These are phyloP conservation scores for Scaptomyza cyrtandrae DNA, from an alignment of 2,888 invertebrate species.

Conservation along the genomic window DNA sequence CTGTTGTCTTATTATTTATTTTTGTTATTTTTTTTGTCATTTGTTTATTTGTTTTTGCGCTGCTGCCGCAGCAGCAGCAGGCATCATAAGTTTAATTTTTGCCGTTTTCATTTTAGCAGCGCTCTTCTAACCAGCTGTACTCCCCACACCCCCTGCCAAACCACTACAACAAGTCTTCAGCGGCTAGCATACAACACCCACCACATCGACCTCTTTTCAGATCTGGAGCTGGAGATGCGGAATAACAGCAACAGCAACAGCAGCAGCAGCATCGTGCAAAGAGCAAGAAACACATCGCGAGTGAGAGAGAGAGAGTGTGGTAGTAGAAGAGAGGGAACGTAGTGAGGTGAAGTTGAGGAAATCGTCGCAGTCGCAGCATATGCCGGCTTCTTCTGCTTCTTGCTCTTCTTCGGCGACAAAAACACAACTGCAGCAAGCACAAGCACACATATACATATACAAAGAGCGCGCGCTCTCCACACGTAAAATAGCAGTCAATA, in stretches of 20 bases:
- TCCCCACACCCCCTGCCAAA: neutral
- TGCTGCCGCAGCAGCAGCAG: constrained; percentile 31
- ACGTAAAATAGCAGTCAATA: constrained; percentile 77
- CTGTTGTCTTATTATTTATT: constrained; percentile 77
- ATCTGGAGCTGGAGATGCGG: constrained; percentile 67
- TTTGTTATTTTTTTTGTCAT: constrained; percentile 42
- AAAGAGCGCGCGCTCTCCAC: constrained; percentile 58
- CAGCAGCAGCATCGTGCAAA: constrained; percentile 23
- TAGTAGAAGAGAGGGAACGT: neutral
- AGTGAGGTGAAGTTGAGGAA: constrained; percentile 5
- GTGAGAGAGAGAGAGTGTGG: neutral
- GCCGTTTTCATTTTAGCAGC: constrained; percentile 63
- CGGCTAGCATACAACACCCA: constrained; percentile 62
- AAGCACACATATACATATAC: constrained; percentile 27
- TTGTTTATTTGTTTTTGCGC: constrained; percentile 44
- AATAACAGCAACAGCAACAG: constrained; percentile 34
- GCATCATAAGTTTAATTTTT: constrained; percentile 69
- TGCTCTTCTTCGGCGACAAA: constrained; percentile 62
- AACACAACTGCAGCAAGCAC: constrained; percentile 64
- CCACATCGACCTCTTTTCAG: constrained; percentile 78
- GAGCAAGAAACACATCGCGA: constrained; percentile 5
- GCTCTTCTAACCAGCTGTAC: constrained; percentile 56
- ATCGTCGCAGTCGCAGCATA: constrained; percentile 71
- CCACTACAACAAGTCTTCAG: constrained; percentile 35
- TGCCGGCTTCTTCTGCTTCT: constrained; percentile 82